Percentiles rank a stretch among this genome's conserved stretches.
Evolutionary conservation across 1,140 invertebrate genomes (phyloP).

Genomic region (Neuroterus valhalla): DNA sequence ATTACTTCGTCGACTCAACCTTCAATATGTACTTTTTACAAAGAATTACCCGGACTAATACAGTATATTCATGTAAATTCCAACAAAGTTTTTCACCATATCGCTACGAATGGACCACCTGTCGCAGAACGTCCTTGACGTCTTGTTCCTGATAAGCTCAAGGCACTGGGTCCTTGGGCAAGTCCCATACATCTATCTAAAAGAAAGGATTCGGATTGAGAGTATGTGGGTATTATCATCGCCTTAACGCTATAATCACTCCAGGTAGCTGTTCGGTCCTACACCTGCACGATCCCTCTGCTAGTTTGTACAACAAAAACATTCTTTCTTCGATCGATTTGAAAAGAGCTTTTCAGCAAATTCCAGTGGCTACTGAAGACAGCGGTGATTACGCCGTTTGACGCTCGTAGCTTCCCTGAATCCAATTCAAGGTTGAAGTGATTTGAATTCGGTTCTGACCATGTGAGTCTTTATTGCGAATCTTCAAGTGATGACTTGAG

Average conservation of each 20-base stretch:
- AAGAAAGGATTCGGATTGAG: not conserved
- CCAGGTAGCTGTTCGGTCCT: constrained; percentile 63
- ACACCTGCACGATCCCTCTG: constrained; percentile 59
- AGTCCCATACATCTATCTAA: not conserved
- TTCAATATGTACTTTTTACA: no score
- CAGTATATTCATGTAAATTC: no score
- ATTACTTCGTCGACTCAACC: no score
- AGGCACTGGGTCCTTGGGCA: not conserved
- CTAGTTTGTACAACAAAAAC: constrained; percentile 59
- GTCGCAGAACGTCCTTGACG: no score
- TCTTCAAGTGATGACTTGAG: not conserved
- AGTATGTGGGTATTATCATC: constrained; percentile 62
- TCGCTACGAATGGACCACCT: no score
- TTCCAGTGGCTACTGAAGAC: constrained; percentile 66
- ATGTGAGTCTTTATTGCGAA: not conserved
- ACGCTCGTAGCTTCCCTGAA: not conserved
- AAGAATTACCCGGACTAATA: no score
- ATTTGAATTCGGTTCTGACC: not conserved
- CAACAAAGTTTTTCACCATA: no score
- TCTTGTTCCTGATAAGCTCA: no score
- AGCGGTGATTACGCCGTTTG: constrained; percentile 63
- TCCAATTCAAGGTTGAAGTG: no score
- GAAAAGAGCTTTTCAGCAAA: constrained; percentile 72
- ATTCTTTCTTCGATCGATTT: constrained; percentile 74
- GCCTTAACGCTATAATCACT: constrained; percentile 63